Percentiles rank a stretch among this genome's conserved stretches.
Conservation (phyloP, 2,113 vertebrate species). For the Thomomys bottae region DNA sequence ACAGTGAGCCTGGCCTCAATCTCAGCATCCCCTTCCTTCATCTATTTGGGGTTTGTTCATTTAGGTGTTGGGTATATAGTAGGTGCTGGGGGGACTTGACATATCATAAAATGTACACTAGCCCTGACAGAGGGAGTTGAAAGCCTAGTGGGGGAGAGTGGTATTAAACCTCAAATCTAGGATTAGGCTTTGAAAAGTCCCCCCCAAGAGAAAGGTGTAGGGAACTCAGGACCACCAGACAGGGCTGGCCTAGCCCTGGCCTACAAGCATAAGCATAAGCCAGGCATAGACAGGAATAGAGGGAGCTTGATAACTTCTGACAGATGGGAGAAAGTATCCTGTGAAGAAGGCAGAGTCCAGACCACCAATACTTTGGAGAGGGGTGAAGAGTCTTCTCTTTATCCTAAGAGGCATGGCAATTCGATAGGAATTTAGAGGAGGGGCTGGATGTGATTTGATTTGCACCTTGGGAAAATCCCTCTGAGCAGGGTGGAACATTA, state of each 20-base stretch:
- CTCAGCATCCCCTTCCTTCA: neutral
- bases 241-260: neutral
- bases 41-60: neutral
- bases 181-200: neutral
- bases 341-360: neutral
- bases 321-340: neutral
- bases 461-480: neutral
- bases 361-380: neutral
- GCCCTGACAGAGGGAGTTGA: neutral
- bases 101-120: neutral
- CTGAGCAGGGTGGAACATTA: neutral
- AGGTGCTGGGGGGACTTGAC: neutral
- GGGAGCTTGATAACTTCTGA: neutral
- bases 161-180: neutral
- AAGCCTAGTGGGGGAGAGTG: neutral
- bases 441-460: neutral
- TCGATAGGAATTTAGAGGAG: neutral
- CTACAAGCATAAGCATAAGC: neutral
- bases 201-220: neutral
- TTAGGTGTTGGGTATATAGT: neutral
- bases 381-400: neutral
- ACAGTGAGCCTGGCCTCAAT: neutral
- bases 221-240: neutral
- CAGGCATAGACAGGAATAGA: neutral
- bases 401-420: neutral